Evolutionary conservation across 2,888 invertebrate genomes (phyloP), one percentile per base, ranked within the genome.

Genomic region (Serripes groenlandicus): DNA sequence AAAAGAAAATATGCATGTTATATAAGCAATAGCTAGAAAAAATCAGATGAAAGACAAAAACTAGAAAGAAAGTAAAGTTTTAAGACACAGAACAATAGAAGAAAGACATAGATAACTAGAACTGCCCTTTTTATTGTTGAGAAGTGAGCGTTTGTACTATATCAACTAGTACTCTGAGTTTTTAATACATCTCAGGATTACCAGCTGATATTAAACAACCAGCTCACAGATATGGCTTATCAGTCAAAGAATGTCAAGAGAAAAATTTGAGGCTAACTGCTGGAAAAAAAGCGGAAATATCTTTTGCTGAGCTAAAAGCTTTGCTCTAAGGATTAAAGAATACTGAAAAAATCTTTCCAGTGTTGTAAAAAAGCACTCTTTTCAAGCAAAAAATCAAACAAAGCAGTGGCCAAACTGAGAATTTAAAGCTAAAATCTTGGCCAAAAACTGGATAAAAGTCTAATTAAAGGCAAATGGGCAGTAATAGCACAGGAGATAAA

Each of bases 201-300:
- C 98, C 98, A 98, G 98, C 98, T 98, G 98, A 98, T 98, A 98
- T 98, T 98, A 97, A 96, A 96, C 96, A 96, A 92, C 92, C 92
- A 92, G 94, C 92, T 80, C 60, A 62, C 62, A 62, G 32, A 28
- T 34, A 62, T n/a, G 62, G n/a, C 18, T n/a, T n/a, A 34, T 21
- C 9, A 23, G 42, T 66, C 21, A 42, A 32, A 62, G n/a, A 62
- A 11, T 23, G 15, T 62, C 9, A 11, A 32, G 18, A 58, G 37
- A 58, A 49, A 75, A 71, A 37, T 68, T 80, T 77, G 52, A 80
- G 77, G 80, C 73, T 75, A 79, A 73, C 42, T 72, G 83, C 83
- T n/a, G 70, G 75, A 75, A 78, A 78, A 69, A 58, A 71, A 77
- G 75, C 66, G 54, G 26, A 66, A 56, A 64, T 64, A 56, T 37